Evolutionary conservation across 1,140 invertebrate genomes (phyloP).

Genomic region (Cotesia typhae): DNA sequence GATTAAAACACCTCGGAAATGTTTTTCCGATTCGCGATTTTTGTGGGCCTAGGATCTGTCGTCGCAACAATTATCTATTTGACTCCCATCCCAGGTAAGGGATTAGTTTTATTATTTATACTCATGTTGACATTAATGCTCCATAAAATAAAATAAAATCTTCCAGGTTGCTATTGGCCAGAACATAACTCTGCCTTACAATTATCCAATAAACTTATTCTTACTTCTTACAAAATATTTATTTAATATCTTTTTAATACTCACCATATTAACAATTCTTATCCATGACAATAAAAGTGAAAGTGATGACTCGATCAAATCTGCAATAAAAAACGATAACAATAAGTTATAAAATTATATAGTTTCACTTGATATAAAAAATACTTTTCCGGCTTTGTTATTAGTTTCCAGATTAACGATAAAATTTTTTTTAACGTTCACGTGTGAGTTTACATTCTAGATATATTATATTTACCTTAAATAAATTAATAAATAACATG

Average conservation of each 20-base stretch:
- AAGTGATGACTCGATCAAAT: constrained; percentile 25
- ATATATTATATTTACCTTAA: too few species aligned
- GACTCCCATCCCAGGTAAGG: constrained; percentile 73
- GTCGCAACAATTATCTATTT: constrained; percentile 75
- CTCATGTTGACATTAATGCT: too few species aligned
- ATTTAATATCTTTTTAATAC: too few species aligned
- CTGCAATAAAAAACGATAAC: neutral
- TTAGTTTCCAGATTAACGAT: neutral
- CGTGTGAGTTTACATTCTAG: too few species aligned
- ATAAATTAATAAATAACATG: too few species aligned
- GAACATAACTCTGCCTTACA: too few species aligned
- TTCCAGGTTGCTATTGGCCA: too few species aligned
- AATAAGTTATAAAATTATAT: neutral
- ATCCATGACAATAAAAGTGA: constrained; percentile 18
- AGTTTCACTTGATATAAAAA: constrained; percentile 14
- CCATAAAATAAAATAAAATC: too few species aligned
- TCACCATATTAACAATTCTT: neutral
- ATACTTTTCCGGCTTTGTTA: neutral
- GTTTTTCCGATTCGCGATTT: constrained; percentile 61
- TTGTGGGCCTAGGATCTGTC: constrained; percentile 65
- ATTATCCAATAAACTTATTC: too few species aligned
- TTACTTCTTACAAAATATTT: too few species aligned
- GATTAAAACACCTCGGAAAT: constrained; percentile 36
- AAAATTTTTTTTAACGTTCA: neutral
- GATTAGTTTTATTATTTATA: constrained; percentile 21